Evolutionary conservation across 1,140 invertebrate genomes (phyloP).

Genomic region (Asobara japonica): DNA sequence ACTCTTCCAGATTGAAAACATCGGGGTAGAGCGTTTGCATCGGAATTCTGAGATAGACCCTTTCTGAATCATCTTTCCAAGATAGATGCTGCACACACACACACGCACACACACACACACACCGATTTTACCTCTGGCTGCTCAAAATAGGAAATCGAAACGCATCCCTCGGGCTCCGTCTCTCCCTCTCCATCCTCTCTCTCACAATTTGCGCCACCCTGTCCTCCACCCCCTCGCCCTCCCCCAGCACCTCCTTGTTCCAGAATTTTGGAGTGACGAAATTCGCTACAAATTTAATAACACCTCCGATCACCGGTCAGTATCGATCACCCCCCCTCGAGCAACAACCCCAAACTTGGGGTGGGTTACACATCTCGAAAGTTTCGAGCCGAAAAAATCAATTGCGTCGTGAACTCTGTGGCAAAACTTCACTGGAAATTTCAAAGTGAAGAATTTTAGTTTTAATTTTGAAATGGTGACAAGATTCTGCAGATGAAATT

Average conservation of each 20-base stretch:
- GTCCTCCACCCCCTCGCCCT: conserved; percentile 31
- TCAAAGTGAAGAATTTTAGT: no score
- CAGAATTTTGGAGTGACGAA: conserved; percentile 59
- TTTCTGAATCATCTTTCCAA: conserved; percentile 17
- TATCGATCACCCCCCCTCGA: not conserved
- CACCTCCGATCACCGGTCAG: conserved; percentile 12
- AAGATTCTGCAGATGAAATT: no score
- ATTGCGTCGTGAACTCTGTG: no score
- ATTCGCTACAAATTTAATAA: conserved; percentile 44
- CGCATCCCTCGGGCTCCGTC: conserved; percentile 41
- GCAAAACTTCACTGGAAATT: no score
- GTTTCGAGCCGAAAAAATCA: not conserved
- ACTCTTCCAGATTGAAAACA: no score
- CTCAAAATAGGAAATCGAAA: conserved; percentile 48
- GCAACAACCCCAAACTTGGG: not conserved
- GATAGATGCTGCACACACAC: no score
- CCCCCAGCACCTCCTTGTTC: conserved; percentile 37
- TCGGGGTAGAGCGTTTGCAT: no score
- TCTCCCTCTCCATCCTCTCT: conserved; percentile 38
- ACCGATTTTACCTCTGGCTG: conserved; percentile 54
- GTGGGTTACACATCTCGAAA: not conserved
- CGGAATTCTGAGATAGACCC: not conserved
- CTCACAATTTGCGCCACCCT: conserved; percentile 38
- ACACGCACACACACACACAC: conserved; percentile 15
- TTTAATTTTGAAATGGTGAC: no score